Base-by-base conservation (phyloP, 2,113 vertebrate species). In the Galbula dea region DNA sequence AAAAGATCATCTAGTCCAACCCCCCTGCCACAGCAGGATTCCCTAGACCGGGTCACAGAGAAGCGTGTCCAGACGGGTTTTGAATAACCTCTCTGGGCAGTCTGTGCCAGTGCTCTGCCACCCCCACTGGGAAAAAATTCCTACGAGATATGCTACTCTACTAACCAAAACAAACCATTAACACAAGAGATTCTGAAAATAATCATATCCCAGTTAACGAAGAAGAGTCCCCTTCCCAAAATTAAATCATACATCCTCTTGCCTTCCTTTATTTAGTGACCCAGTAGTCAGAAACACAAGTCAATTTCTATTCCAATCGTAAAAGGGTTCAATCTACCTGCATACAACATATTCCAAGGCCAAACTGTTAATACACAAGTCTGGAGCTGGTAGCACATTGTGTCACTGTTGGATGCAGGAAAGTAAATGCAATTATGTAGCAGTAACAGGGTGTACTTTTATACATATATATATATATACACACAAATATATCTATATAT, bases 311-410 rank as follows among this genome's bases (percentile, higher is more conserved):
- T 80, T 88, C 23, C 79, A 91, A 48, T 24, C 72, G 93, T 21
- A 95, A 94, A 97, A 98, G 95, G 95, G 97, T 97, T 98, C 97
- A 98, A 97, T 97, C 97, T 96, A 96, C 30, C 93, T 72, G 37
- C 24, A 89, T 73, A 90, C 81, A 97, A 95, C 68, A 96, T 63
- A 81, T 66, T 69, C 71, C 68, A 67, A 86, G 12, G 11, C 18
- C 41, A 67, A 61, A 89, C 59, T 75, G 9, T 71, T 67, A 66
- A 21, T 46, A 67, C 16, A 45, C 14, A 78, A 52, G 16, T 63
- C 36, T 76, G n/a, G 39, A 84, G 36, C 12, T 75, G 34, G 48
- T 36, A 59, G 11, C 34, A n/a, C 59, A 51, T 9, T 58, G 7
- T 49, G 37, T 57, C 32, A 29, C 29, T 75, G 41, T 3, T 36